Evolutionary conservation across 2,113 vertebrate species (phyloP), one percentile per base, ranked within the genome.

Genomic region (Calyptommatus sinebrachiatus): DNA sequence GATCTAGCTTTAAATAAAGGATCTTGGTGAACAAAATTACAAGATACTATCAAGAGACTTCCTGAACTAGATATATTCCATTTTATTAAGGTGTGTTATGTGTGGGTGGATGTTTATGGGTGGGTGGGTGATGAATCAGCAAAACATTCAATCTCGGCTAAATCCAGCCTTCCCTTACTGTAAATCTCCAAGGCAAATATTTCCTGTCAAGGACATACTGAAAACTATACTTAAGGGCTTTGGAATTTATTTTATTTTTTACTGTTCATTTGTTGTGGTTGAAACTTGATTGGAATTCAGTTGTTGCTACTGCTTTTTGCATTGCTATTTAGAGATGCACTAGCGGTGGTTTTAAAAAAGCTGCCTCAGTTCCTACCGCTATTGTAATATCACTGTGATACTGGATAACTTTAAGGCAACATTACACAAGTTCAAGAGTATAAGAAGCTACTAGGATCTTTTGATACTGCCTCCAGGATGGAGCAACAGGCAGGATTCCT

Each of bases 11-110:
- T 90, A 92, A 90, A 88, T 90, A 92, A 90, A 89, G 66, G 82
- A 86, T 88, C 76, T 88, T 90, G 90, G 88, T 88, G 87, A 87
- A 89, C 86, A 91, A 88, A 91, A 92, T 91, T 93, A 88, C 86
- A 88, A 86, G 50, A 85, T 5, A 18, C 68, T 87, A 86, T 78
- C 89, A 77, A 84, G 86, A 90, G 86, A 82, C 79, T 84, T 85
- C 78, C 53, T 53, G 84, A 88, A 86, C 82, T 85, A 86, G 77
- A 87, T 86, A 79, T 76, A 87, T 77, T 85, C 78, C 73, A 73
- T 88, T 85, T 86, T 89, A 88, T 88, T 88, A 87, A 79, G 72
- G 16, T 83, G 88, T 88, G 71, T 41, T n/a, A 41, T 41, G 35
- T 83, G 77, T 61, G 16, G 8, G 41, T 20, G 80, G 61, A 69